Percentiles rank a stretch among this genome's conserved stretches.
Evolutionary conservation across 2,113 vertebrate genomes (phyloP).

Genomic region (Tyto alba): DNA sequence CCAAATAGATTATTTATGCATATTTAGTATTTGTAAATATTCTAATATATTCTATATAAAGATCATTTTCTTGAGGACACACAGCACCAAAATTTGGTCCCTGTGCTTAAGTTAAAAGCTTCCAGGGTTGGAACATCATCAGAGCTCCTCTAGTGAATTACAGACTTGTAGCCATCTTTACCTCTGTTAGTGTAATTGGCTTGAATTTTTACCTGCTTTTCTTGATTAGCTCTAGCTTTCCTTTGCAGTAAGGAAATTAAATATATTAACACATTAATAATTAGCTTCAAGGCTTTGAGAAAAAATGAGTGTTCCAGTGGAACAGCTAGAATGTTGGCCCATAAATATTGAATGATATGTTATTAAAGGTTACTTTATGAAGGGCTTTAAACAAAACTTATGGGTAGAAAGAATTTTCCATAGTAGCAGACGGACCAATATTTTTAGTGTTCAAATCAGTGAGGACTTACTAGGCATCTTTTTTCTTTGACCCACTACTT

Average conservation of each 20-base stretch:
- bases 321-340: neutral
- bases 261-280: neutral
- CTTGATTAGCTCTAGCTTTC: neutral
- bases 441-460: neutral
- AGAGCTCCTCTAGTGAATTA: neutral
- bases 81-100: neutral
- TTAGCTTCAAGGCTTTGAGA: neutral
- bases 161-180: neutral
- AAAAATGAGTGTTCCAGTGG: neutral
- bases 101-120: neutral
- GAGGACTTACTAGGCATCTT: neutral
- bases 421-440: neutral
- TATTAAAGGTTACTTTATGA: neutral
- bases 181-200: neutral
- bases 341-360: neutral
- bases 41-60: conserved; percentile 11
- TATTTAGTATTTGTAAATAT: conserved; percentile 9
- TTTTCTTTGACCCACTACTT: neutral
- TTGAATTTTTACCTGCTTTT: neutral
- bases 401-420: neutral
- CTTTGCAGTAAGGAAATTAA: neutral
- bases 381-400: neutral
- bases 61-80: neutral
- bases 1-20: neutral
- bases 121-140: neutral